These are phyloP conservation scores for Oryzias javanicus DNA, from an alignment of 2,113 vertebrate species.

Conservation along the genomic window DNA sequence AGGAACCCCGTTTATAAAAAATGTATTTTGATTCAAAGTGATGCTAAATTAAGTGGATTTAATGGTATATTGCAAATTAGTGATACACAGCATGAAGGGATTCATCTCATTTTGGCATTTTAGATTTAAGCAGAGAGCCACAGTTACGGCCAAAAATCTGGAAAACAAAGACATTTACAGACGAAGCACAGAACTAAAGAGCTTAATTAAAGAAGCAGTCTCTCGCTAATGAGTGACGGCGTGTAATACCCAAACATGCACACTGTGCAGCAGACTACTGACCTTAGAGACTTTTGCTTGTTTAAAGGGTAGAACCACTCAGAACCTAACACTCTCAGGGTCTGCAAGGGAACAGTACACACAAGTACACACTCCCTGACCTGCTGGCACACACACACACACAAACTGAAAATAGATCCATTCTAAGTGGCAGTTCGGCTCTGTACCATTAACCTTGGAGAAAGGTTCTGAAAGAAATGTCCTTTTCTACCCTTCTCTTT, in stretches of 20 bases:
- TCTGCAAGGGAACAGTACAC: conserved; percentile 4
- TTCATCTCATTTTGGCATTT: conserved; percentile 22
- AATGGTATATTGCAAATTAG: too few relatives aligned
- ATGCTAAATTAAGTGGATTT: too few relatives aligned
- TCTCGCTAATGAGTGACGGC: conserved; percentile 20
- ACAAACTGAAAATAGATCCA: conserved; percentile 41
- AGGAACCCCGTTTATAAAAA: too few relatives aligned
- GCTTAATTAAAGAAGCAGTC: conserved; percentile 4
- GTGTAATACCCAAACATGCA: conserved; percentile 13
- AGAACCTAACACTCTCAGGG: conserved; percentile 18
- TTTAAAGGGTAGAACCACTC: conserved; percentile 28
- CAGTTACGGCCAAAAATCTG: not conserved
- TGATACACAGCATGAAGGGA: too few relatives aligned
- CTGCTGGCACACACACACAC: conserved; percentile 9
- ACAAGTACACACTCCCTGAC: conserved; percentile 34
- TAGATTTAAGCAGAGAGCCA: conserved; percentile 27
- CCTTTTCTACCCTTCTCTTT: conserved; percentile 20
- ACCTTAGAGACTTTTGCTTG: conserved; percentile 33
- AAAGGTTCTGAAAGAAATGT: conserved; percentile 43
- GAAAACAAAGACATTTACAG: too few relatives aligned
- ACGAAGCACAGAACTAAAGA: conserved; percentile 3
- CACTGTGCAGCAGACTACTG: conserved; percentile 23
- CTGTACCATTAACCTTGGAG: conserved; percentile 52
- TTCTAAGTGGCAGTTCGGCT: conserved; percentile 27
- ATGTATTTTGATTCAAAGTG: too few relatives aligned